phyloP scores from a whole-genome alignment of 2,888 invertebrate species.

The Caenorhabditis doughertyi region DNA sequence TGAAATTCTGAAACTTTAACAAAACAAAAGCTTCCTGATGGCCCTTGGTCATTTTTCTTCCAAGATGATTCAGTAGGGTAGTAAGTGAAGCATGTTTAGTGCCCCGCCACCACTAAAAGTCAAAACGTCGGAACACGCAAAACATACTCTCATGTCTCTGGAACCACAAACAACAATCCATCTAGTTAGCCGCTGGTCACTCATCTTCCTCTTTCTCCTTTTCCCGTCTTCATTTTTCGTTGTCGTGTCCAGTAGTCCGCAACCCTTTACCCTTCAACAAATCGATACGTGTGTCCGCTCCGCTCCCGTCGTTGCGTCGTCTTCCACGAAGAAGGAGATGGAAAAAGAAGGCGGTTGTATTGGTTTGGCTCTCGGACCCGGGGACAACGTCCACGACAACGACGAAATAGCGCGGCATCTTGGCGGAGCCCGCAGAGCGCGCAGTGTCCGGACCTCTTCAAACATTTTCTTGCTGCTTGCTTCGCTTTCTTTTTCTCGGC shows the following conservation, averaged over 20 bases:
- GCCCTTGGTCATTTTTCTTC: constrained; percentile 20
- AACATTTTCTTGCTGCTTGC: constrained; percentile 55
- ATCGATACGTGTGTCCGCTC: constrained; percentile 43
- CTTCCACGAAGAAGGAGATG: constrained; percentile 38
- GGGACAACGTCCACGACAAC: constrained; percentile 18
- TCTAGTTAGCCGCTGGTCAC: constrained; percentile 61
- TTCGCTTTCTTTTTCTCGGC: constrained; percentile 48
- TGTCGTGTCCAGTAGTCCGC: constrained; percentile 25
- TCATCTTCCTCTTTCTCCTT: constrained; percentile 36
- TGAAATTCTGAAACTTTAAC: not conserved
- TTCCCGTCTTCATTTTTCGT: constrained; percentile 53
- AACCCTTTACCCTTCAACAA: constrained; percentile 48
- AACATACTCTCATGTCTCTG: constrained; percentile 32
- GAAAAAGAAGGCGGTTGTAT: constrained; percentile 41
- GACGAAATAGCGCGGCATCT: constrained; percentile 52
- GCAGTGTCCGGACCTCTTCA: constrained; percentile 56
- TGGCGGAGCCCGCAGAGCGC: constrained; percentile 51
- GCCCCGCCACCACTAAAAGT: constrained; percentile 11
- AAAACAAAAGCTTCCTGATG: not conserved
- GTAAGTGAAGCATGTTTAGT: constrained; percentile 23
- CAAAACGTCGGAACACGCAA: constrained; percentile 42
- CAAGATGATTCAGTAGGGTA: constrained; percentile 16
- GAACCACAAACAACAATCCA: constrained; percentile 59
- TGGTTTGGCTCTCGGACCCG: constrained; percentile 48
- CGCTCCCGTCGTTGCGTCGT: constrained; percentile 26